Evolutionary conservation across 2,797 vertebrate genomes (phyloP), one percentile per base, ranked within the genome.

Genomic region (Neoniphon sammara): DNA sequence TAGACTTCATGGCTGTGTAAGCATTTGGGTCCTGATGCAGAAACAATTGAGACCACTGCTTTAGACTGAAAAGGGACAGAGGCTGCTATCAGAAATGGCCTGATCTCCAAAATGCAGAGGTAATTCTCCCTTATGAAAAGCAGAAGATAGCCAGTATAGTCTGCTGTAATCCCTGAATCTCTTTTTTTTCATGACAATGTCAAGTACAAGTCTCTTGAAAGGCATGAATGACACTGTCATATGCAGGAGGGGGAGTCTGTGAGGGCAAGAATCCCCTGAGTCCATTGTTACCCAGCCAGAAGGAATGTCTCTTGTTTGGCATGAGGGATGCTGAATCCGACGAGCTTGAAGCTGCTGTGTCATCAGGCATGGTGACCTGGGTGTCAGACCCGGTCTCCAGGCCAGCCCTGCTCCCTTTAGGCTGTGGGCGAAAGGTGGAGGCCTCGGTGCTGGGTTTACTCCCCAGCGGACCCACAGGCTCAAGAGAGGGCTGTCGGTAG

Each of bases 171-270:
- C 55, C 30, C 54, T 2, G 21, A 52, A n/a, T 47, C 30, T 25
- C 17, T 23, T 66, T n/a, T 54, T 50, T 2, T 60, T 58, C 15
- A 17, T 9, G 27, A 68, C 54, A 50, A 54, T n/a, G 64, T 94
- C 83, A 95, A 61, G 93, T 92, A 72, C 90, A 82, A 1, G 93
- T 91, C 85, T 95, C 92, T 55, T 94, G 86, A 74, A 93, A 97
- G 6, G 96, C 96, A 70, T 96, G 96, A 81, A 98, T 97, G 88
- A 98, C 96, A 57, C 95, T 96, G 84, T 98, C 96, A 7, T 99
- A 98, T 3, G 97, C 95, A 0, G 97, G 97, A 54, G 98, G 97
- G 0, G 96, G 95, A 0, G 94, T 95, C 77, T 96, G 95, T 0
- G 95, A 93, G 18, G 96, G 93, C 1, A 96, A 91, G 73, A 96